phyloP scores from a whole-genome alignment of 2,113 vertebrate genomes.

The Aptenodytes patagonicus region DNA sequence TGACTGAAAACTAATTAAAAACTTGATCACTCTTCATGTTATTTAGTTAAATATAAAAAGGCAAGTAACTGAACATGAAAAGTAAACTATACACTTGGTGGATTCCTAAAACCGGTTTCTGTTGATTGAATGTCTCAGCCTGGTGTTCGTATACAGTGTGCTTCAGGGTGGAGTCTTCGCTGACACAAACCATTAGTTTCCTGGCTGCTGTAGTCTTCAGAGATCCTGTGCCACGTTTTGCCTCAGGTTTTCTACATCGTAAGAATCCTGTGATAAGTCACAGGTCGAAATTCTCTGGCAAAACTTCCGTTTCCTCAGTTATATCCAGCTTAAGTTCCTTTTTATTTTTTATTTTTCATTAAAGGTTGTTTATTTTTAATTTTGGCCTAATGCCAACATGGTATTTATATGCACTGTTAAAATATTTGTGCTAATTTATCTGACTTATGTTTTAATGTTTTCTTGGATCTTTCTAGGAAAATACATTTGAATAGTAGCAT shows the following conservation, averaged over 20 bases:
- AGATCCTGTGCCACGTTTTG: neutral
- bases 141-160: neutral
- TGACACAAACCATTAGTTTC: neutral
- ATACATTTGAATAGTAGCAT: neutral
- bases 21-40: neutral
- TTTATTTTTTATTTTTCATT: neutral
- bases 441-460: neutral
- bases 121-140: neutral
- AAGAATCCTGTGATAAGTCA: neutral
- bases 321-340: neutral
- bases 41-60: neutral
- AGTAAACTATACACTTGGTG: neutral
- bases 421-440: neutral
- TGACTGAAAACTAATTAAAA: neutral
- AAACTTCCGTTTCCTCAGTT: neutral
- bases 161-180: neutral
- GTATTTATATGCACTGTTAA: neutral
- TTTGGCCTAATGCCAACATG: neutral
- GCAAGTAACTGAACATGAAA: accelerated
- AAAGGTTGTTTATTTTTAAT: neutral
- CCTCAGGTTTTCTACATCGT: neutral
- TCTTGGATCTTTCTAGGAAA: neutral
- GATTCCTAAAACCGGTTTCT: neutral
- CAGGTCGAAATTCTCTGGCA: neutral
- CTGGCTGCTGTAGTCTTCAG: neutral